Conservation (phyloP, 2,113 vertebrate species). For the Piaya cayana region DNA sequence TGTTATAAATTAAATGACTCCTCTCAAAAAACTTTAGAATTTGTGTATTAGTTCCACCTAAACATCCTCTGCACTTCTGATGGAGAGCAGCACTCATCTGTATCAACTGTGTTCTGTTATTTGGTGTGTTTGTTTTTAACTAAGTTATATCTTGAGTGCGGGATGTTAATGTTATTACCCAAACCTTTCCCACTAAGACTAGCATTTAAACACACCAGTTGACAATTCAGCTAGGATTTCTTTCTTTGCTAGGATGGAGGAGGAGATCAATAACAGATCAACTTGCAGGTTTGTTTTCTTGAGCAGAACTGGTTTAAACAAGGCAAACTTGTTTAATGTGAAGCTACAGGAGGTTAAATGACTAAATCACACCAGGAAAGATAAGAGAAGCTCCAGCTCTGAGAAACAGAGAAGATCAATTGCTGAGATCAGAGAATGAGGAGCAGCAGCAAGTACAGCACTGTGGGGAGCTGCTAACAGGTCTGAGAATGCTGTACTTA, state of each 20-base stretch:
- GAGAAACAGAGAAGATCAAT: background rate
- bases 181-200: too few relatives aligned
- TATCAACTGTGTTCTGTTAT: fast-evolving
- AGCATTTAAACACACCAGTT: background rate
- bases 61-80: background rate
- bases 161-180: background rate
- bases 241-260: background rate
- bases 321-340: background rate
- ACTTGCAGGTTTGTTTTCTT: background rate
- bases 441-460: background rate
- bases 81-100: background rate
- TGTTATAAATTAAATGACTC: too few relatives aligned
- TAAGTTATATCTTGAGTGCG: background rate
- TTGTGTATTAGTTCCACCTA: background rate
- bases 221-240: background rate
- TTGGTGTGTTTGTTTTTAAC: background rate
- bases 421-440: background rate
- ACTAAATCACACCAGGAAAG: background rate
- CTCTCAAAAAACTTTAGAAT: background rate
- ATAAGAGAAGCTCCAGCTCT: background rate
- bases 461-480: fast-evolving
- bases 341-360: background rate
- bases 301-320: background rate
- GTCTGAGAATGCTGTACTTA: fast-evolving
- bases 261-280: background rate